These are phyloP conservation scores for Colletes collaris DNA, from an alignment of 2,888 invertebrate genomes.

Conservation along the genomic window DNA sequence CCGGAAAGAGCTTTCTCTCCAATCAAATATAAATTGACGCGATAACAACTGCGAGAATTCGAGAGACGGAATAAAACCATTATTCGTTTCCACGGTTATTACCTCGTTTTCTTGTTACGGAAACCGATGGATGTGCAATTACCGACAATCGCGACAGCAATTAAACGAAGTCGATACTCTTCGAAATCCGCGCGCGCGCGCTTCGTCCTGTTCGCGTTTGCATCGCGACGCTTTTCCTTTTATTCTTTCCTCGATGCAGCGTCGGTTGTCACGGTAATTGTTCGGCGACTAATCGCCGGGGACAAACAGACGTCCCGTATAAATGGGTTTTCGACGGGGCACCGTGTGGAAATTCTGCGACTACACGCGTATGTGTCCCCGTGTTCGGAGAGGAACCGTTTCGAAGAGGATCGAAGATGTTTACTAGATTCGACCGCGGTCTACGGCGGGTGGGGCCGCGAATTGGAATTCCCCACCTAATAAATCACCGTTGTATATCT, in stretches of 20 bases:
- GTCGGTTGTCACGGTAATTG: slow-evolving; percentile 29
- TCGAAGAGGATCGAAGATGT: slow-evolving; percentile 69
- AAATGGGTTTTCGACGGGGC: slow-evolving; percentile 27
- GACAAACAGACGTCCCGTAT: slow-evolving; percentile 12
- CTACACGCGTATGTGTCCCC: slow-evolving; percentile 1
- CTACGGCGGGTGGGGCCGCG: slow-evolving; percentile 67
- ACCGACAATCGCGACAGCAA: slow-evolving; percentile 20
- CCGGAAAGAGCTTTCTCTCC: not conserved
- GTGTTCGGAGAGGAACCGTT: slow-evolving; percentile 8
- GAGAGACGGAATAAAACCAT: not conserved
- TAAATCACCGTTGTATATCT: slow-evolving; percentile 73
- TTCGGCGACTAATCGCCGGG: slow-evolving; percentile 32
- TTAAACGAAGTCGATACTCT: slow-evolving; percentile 11
- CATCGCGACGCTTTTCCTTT: not conserved
- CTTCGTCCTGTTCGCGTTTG: not conserved
- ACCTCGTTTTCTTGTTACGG: slow-evolving; percentile 24
- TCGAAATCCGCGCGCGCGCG: not conserved
- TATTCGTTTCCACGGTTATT: slow-evolving; percentile 10
- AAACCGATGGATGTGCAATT: slow-evolving; percentile 15
- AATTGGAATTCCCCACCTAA: slow-evolving; percentile 74
- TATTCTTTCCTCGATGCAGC: not conserved
- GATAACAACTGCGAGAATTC: slow-evolving; percentile 10
- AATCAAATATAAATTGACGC: not conserved
- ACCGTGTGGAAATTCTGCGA: slow-evolving; percentile 16
- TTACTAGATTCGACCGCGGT: slow-evolving; percentile 62